These are phyloP conservation scores for Nysson spinosus DNA, from an alignment of 2,888 invertebrate species.

Conservation along the genomic window DNA sequence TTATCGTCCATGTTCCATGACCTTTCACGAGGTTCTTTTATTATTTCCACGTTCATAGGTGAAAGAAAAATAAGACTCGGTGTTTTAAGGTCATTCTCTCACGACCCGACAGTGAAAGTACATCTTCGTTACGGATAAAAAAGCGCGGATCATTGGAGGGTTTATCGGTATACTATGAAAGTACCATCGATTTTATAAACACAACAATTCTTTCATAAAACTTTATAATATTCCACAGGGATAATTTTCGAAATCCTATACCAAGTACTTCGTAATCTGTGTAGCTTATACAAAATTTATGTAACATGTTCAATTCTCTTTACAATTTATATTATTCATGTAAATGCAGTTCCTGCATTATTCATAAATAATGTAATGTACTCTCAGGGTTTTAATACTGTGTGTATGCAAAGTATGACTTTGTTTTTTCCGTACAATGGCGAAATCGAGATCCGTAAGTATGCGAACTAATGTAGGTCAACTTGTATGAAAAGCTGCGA, in stretches of 20 bases:
- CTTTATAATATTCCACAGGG: no score
- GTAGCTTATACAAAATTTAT: no score
- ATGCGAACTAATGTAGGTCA: conserved; percentile 48
- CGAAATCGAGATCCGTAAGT: conserved; percentile 10
- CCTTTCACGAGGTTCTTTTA: conserved; percentile 24
- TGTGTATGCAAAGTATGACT: conserved; percentile 12
- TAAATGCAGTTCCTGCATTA: no score
- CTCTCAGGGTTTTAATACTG: no score
- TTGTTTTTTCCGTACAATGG: conserved; percentile 14
- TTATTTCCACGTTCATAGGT: conserved; percentile 10
- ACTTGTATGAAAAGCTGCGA: conserved; percentile 30
- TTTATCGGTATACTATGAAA: background rate
- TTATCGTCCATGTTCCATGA: conserved; percentile 4
- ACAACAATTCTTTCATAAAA: background rate
- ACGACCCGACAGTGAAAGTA: conserved; percentile 27
- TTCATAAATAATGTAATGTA: no score
- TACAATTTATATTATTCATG: no score
- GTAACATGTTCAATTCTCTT: no score
- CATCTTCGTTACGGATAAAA: conserved; percentile 21
- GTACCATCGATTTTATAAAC: conserved; percentile 1
- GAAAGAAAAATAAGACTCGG: conserved; percentile 25
- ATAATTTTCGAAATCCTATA: no score
- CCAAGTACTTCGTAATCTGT: no score
- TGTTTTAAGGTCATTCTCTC: conserved; percentile 29
- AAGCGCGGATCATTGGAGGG: conserved; percentile 15